Evolutionary conservation across 2,888 invertebrate genomes (phyloP), one percentile per base, ranked within the genome.

Genomic region (Eucera pruinosa): DNA sequence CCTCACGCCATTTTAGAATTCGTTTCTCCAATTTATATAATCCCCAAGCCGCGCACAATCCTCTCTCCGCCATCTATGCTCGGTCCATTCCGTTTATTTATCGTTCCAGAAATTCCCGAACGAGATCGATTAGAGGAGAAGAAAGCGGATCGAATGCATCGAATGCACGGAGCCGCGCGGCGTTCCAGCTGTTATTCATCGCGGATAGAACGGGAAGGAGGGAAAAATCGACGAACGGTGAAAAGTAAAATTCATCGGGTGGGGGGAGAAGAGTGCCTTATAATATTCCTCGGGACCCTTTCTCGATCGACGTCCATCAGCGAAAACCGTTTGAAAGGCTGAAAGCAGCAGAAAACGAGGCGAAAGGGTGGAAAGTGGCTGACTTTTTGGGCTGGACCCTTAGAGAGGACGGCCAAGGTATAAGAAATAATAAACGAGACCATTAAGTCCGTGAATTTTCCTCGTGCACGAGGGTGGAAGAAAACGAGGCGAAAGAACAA

Each of bases 341-440:
- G 73, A 84, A 76, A 73, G 77, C 66, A 64, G 23, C 78, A 80
- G 67, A 64, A n/a, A 84, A 78, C 78, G 82, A 64, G 69, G 69
- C 45, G 68, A 77, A 50, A 80, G 77, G 72, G 67, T 83, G 72
- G 77, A 71, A 79, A 83, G 76, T 81, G 79, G 75, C 81, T 85
- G 81, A 86, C 73, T 86, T 86, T 85, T 86, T 75, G 78, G 74
- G 77, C 77, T 50, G 77, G 83, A 86, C 82, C 83, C 80, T 87
- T 80, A 83, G 86, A 87, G 87, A 86, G 84, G 81, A 86, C 84
- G 86, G 82, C 65, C 82, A 77, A 81, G 87, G 87, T 86, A 88
- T 86, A 88, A 88, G 90, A 90, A 90, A 90, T 90, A 91, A 91
- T 91, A 90, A 90, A 90, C 89, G 90, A 90, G 89, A 89, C 88